phyloP scores from a whole-genome alignment of 2,797 vertebrate species.

The Spatula versicolor region DNA sequence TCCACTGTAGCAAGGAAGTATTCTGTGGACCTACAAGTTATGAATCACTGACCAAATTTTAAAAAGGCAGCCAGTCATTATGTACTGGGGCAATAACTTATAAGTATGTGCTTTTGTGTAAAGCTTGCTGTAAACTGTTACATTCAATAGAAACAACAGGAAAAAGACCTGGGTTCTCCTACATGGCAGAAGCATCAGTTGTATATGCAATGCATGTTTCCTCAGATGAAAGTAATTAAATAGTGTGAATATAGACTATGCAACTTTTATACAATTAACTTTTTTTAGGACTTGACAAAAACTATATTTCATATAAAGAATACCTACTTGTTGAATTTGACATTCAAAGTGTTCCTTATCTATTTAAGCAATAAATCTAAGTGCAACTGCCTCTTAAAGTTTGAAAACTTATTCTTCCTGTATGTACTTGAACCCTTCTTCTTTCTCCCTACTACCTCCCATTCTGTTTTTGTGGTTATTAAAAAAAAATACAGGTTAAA shows the following conservation, averaged over 20 bases:
- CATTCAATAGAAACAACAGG: not conserved
- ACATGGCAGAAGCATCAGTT: not conserved
- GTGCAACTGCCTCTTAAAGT: not conserved
- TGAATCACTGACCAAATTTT: not conserved
- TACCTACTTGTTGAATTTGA: not conserved
- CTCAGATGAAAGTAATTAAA: not conserved
- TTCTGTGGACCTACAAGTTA: not conserved
- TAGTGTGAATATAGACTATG: conserved; percentile 40
- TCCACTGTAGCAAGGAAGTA: conserved; percentile 1
- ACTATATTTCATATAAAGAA: not conserved
- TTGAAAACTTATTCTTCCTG: not conserved
- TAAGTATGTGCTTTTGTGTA: not conserved
- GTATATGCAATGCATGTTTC: conserved; percentile 30
- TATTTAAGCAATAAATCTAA: conserved; percentile 34
- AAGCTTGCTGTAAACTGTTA: not conserved
- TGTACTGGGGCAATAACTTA: not conserved
- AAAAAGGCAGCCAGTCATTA: not conserved
- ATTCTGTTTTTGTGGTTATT: not conserved
- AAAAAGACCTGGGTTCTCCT: not conserved
- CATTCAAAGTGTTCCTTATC: conserved; percentile 49
- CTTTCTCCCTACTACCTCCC: not conserved
- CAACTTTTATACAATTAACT: conserved; percentile 41
- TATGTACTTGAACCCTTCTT: not conserved
- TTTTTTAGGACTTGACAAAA: conserved; percentile 24
- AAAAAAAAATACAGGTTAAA: not conserved